Evolutionary conservation across 1,140 invertebrate species (phyloP).

Genomic region (Harpegnathos saltator): DNA sequence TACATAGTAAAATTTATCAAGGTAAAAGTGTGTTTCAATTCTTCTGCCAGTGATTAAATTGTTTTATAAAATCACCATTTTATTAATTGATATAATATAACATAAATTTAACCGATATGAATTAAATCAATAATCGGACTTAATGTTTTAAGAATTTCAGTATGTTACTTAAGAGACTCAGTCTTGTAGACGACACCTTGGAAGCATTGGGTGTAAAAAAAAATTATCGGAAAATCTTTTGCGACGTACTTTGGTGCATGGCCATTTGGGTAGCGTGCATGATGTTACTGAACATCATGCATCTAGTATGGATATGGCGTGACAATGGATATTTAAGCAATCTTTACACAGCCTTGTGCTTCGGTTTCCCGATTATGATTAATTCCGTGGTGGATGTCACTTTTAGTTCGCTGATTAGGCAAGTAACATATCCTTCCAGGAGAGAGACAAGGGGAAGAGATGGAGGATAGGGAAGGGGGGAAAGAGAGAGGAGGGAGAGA

Average conservation of each 20-base stretch:
- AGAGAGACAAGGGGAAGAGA: too few species aligned
- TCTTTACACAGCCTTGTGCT: background rate
- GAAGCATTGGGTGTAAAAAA: constrained; percentile 18
- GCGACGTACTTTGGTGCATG: background rate
- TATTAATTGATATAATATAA: too few species aligned
- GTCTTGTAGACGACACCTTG: constrained; percentile 6
- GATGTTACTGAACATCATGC: background rate
- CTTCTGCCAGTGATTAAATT: too few species aligned
- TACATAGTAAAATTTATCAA: too few species aligned
- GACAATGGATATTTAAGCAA: background rate
- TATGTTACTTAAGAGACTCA: constrained; percentile 11
- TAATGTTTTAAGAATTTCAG: background rate
- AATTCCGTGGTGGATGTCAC: constrained; percentile 36
- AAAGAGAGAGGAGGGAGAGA: too few species aligned
- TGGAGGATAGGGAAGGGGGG: too few species aligned
- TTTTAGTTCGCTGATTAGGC: background rate
- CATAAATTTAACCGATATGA: background rate
- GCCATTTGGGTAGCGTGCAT: background rate
- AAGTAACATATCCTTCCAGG: background rate
- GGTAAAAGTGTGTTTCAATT: too few species aligned
- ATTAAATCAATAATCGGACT: constrained; percentile 25
- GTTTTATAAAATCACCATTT: too few species aligned
- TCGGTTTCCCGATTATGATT: background rate
- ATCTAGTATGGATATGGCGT: background rate
- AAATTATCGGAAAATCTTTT: background rate